These are phyloP conservation scores for Amphiprion percula DNA, from an alignment of 2,113 vertebrate genomes.

Conservation along the genomic window DNA sequence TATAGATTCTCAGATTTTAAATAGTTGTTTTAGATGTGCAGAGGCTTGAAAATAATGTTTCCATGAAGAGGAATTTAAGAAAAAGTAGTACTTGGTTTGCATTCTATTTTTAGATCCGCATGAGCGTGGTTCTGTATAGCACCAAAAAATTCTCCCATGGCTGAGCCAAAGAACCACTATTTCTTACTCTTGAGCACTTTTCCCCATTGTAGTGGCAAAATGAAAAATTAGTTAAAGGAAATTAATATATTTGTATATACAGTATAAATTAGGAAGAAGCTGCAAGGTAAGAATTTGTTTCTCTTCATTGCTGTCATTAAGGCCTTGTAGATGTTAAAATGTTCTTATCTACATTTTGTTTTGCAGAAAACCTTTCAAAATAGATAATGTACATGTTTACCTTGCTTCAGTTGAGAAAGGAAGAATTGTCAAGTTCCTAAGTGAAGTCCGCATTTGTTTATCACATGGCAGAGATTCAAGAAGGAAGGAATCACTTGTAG, in stretches of 20 bases:
- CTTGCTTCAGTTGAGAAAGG: constrained; percentile 9
- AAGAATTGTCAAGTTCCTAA: not conserved
- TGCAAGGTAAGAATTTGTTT: not conserved
- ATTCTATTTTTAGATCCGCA: constrained; percentile 8
- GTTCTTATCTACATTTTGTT: not conserved
- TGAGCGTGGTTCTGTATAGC: constrained; percentile 37
- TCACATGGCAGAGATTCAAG: not conserved
- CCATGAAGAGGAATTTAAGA: constrained; percentile 6
- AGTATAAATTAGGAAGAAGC: constrained; percentile 8
- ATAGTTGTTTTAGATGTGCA: not conserved
- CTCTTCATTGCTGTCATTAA: constrained; percentile 14
- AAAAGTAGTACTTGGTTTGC: constrained; percentile 4
- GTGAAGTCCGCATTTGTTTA: not conserved
- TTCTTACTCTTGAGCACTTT: constrained; percentile 51
- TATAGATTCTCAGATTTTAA: constrained; percentile 7
- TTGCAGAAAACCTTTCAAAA: constrained; percentile 31
- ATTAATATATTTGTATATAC: constrained; percentile 40
- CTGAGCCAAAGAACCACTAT: constrained; percentile 53
- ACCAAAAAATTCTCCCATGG: constrained; percentile 38
- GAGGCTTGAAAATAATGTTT: not conserved
- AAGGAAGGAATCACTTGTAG: not conserved
- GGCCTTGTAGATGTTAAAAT: constrained; percentile 32
- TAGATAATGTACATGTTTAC: constrained; percentile 43
- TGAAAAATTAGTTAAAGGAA: constrained; percentile 6
- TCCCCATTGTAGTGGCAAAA: constrained; percentile 12